These are phyloP conservation scores for Semnornis frantzii DNA, from an alignment of 2,113 vertebrate genomes.

Conservation along the genomic window DNA sequence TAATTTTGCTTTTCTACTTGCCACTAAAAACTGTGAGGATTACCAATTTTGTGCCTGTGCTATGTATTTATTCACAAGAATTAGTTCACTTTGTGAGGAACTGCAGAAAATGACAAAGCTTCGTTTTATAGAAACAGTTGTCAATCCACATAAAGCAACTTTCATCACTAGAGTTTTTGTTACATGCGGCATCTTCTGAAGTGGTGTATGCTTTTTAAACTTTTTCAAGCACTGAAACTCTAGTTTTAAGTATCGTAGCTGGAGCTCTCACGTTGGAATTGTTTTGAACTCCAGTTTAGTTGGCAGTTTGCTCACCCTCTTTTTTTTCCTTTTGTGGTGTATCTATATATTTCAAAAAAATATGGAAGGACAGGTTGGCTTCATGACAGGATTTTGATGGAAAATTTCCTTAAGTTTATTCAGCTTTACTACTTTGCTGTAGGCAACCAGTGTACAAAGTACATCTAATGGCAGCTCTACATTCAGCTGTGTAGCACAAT, in stretches of 20 bases:
- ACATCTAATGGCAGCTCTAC: not conserved
- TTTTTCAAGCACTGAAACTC: not conserved
- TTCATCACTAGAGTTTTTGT: not conserved
- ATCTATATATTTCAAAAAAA: not conserved
- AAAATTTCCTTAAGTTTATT: conserved; percentile 53
- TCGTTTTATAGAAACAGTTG: not conserved
- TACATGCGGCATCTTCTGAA: not conserved
- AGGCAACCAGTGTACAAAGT: not conserved
- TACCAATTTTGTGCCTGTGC: not conserved
- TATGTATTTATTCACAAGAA: not conserved
- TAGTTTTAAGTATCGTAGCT: not conserved
- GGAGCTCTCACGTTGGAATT: not conserved
- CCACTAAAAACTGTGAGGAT: not conserved
- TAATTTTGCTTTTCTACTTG: not conserved
- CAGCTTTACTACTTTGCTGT: conserved; percentile 4
- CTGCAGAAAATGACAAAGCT: not conserved
- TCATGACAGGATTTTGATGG: conserved; percentile 48
- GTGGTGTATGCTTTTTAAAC: not conserved
- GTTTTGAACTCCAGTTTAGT: not conserved
- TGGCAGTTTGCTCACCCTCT: conserved; percentile 20
- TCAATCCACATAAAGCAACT: not conserved
- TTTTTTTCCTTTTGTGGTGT: conserved; percentile 37
- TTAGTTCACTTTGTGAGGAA: not conserved
- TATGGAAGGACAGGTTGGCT: conserved; percentile 18
- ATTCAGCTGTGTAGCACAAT: not conserved